A percentile compares a stretch with the other conserved stretches of the same genome.
Conservation (phyloP, 92 coral and sea anemone genomes). For the Muricea muricata region DNA sequence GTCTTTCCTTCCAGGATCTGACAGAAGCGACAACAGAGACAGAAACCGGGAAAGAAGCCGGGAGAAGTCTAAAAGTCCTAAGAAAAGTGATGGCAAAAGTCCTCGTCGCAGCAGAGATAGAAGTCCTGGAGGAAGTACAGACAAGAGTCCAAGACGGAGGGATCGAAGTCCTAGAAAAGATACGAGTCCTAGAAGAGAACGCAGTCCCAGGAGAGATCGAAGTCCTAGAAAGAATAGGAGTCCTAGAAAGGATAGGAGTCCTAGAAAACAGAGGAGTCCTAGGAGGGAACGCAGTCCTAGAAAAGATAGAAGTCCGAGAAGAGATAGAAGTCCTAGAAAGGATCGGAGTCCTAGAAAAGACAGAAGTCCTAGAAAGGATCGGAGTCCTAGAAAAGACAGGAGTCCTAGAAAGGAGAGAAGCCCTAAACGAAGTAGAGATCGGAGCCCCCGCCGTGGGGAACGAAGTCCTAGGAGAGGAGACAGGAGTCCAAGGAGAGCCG, state of each 20-base stretch:
- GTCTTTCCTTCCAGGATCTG: neutral
- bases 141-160: neutral
- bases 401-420: neutral
- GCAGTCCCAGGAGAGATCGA: neutral
- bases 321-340: neutral
- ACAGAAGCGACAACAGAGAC: slow-evolving; percentile 42
- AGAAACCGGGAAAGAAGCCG: slow-evolving; percentile 64
- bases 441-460: neutral
- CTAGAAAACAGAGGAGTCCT: neutral
- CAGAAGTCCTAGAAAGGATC: neutral
- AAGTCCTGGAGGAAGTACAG: neutral
- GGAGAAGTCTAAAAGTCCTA: slow-evolving; percentile 47
- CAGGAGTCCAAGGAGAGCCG: slow-evolving; percentile 4
- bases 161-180: slow-evolving; percentile 6
- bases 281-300: neutral
- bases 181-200: neutral
- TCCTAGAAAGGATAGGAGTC: slow-evolving; percentile 1
- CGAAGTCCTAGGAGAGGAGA: neutral
- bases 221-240: slow-evolving; percentile 2
- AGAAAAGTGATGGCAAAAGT: neutral
- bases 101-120: neutral
- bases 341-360: slow-evolving; percentile 1
- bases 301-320: neutral
- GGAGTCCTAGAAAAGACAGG: neutral
- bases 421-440: neutral